Base-by-base conservation (phyloP, 53 echinoderm and acorn worm genomes). In the Zoroaster sp. region DNA sequence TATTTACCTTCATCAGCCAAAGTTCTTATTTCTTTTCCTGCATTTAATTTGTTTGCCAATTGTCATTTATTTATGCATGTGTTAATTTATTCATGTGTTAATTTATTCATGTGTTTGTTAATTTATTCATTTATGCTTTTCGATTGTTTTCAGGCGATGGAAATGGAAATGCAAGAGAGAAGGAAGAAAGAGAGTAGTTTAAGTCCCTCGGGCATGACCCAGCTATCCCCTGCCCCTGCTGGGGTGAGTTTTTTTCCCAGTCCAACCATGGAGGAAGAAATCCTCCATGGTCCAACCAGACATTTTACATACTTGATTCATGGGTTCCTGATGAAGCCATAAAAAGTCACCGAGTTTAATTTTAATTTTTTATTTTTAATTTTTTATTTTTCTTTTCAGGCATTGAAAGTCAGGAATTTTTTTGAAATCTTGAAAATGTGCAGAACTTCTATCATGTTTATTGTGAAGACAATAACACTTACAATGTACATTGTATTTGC, bases 71-170 rank as follows among this genome's bases (percentile, higher is more conserved):
- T 13, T 41, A 25, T 45, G 66, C 67, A 81, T 66, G 59, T 28
- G 8, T 8, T 59, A n/a, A n/a, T 59, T 15, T 25, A 59, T 9
- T 59, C 28, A 23, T 7, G 28, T 59, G 21, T 28, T 59, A 59
- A 59, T 59, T 28, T 28, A 59, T 59, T 59, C 59, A 59, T 28
- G 21, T 59, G 12, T 81, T 81, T 66, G 12, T 75, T 44, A 46
- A 2, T 75, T 15, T 21, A 46, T 46, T 72, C 41, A 17, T 3
- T 10, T 72, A 35, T 21, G 36, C 46, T 49, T 55, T 40, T 75
- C 40, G 38, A 65, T 75, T 52, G 34, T 78, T 78, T 77, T 75
- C 90, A 90, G 90, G 83, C 71, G 72, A 36, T 52, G 41, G 33
- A 82, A 83, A 83, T 45, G 73, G 83, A 66, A 66, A 66, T 14